Base-by-base conservation (phyloP, 64 coral and sea anemone genomes). In the Pocillopora verrucosa region DNA sequence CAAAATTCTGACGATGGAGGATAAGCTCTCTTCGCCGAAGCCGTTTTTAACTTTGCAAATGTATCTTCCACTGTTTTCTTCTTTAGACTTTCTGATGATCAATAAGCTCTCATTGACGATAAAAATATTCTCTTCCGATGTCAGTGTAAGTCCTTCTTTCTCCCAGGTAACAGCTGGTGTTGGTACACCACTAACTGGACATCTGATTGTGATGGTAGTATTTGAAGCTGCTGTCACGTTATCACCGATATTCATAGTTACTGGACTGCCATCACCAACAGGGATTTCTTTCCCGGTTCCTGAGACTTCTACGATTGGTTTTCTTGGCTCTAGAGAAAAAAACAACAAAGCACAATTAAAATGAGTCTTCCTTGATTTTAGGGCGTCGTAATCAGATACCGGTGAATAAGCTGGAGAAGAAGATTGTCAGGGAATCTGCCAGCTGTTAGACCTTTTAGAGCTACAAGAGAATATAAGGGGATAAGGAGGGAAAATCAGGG, bases 21-120 rank as follows among this genome's bases (percentile, higher is more conserved):
- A 76, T 64, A 67, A 56, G 16, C 77, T 87, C 19, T 78, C 24
- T n/a, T 85, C 62, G 9, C 93, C 88, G 34, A 84, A 81, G 45
- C 81, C 82, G 56, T 91, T 94, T 36, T 87, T 72, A 57, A 86
- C 93, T 1, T 36, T 91, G 75, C 93, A 94, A 11, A 34, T 87
- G 34, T 94, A 94, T 51, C 12, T 64, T 22, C 93, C 93, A 65
- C 80, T 85, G 15, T 91, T 67, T 36, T 16, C 63, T n/a, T 26
- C 16, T 7, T 11, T 25, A 16, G 87, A 26, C 35, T 74, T 56
- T 59, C 57, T 80, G 24, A 94, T 74, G 37, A 78, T 82, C 10
- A 94, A 76, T 41, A 68, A 76, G 17, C 59, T 76, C 45, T 94
- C 82, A 11, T 74, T 78, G 30, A 81, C 34, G 35, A 91, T 24